phyloP scores from a whole-genome alignment of 2,113 vertebrate species.

The Ceyx cyanopectus region DNA sequence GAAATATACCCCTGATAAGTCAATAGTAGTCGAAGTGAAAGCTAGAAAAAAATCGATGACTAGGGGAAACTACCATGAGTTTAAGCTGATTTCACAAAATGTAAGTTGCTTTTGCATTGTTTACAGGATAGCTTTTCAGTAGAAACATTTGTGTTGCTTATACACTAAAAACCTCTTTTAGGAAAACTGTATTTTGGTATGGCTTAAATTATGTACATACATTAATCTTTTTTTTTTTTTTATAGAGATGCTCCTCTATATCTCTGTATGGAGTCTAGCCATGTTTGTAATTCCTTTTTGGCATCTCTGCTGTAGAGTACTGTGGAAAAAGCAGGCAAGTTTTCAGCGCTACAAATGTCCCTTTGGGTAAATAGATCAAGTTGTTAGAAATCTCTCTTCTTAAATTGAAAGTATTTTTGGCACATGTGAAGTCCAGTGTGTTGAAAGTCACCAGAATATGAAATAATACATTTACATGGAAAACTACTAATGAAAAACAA shows the following conservation, averaged over 20 bases:
- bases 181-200: neutral
- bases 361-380: neutral
- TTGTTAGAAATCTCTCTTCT: neutral
- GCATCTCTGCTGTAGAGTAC: neutral
- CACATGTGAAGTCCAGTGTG: neutral
- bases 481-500: slow-evolving; percentile 7
- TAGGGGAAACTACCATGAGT: neutral
- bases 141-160: neutral
- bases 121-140: neutral
- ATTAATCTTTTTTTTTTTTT: neutral
- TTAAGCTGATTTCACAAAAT: neutral
- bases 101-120: neutral
- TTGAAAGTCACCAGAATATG: neutral
- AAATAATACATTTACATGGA: neutral
- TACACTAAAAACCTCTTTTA: neutral
- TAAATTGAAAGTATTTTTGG: neutral
- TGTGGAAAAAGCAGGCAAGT: neutral
- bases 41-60: neutral
- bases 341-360: neutral
- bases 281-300: neutral
- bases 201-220: neutral
- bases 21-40: neutral
- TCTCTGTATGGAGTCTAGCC: neutral
- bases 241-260: neutral
- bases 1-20: neutral